These are phyloP conservation scores for Aphis gossypii DNA, from an alignment of 1,140 invertebrate species.

Conservation along the genomic window DNA sequence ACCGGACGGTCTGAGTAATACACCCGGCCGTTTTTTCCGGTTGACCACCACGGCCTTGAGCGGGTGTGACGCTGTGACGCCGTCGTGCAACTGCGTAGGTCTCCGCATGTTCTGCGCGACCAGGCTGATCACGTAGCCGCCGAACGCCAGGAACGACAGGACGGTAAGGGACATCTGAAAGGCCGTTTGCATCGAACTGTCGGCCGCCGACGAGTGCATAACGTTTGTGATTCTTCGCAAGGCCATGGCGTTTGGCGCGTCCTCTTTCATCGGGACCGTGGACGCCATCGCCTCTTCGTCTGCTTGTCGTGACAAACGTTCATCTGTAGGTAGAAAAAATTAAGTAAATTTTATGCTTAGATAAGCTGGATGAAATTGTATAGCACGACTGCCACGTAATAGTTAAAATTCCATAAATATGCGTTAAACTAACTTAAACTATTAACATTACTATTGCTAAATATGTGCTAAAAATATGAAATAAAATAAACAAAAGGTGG, in stretches of 20 bases:
- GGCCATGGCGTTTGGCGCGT: slow-evolving; percentile 22
- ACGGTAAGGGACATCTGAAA: slow-evolving; percentile 74
- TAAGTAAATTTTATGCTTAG: not conserved
- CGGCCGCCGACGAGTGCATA: not conserved
- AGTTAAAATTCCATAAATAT: too few species aligned
- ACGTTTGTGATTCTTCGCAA: not conserved
- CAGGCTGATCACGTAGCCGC: slow-evolving; percentile 77
- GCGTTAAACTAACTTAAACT: too few species aligned
- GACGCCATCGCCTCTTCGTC: too few species aligned
- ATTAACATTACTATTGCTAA: too few species aligned
- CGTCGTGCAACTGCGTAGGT: not conserved
- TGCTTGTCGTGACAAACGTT: not conserved
- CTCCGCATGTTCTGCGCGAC: slow-evolving; percentile 63
- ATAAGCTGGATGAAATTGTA: too few species aligned
- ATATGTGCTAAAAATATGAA: too few species aligned
- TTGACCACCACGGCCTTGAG: slow-evolving; percentile 37
- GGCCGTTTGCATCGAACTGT: slow-evolving; percentile 33
- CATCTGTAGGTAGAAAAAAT: not conserved
- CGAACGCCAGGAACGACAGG: slow-evolving; percentile 78
- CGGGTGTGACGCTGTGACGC: not conserved
- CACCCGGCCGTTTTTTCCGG: slow-evolving; percentile 11
- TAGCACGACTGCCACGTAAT: too few species aligned
- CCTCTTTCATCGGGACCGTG: too few species aligned
- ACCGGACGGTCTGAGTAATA: not conserved
- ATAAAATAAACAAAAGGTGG: too few species aligned